Percentiles rank a stretch among this genome's conserved stretches.
These are phyloP conservation scores for Chamaea fasciata DNA, from an alignment of 2,113 vertebrate species.

Conservation along the genomic window DNA sequence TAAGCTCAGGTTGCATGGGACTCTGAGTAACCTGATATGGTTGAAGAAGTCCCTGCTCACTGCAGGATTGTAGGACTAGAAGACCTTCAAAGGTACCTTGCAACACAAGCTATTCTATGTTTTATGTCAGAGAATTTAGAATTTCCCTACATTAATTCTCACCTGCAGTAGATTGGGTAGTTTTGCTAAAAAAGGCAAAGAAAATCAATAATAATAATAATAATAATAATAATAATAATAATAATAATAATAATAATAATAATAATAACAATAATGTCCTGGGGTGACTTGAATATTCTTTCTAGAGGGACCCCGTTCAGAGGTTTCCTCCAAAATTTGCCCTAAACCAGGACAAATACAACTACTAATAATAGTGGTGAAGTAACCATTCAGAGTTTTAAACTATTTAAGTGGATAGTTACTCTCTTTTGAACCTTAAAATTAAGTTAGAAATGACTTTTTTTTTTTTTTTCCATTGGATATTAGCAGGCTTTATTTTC, in stretches of 20 bases:
- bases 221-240: neutral
- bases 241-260: neutral
- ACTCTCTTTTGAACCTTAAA: neutral
- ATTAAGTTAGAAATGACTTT: neutral
- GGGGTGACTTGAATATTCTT: neutral
- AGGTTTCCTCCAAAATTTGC: neutral
- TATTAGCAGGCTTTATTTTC: neutral
- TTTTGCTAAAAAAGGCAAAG: neutral
- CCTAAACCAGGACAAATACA: neutral
- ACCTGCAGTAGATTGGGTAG: fast-evolving
- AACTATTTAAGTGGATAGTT: fast-evolving
- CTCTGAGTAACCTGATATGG: neutral
- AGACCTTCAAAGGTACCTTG: neutral
- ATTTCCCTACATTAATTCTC: neutral
- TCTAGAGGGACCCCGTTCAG: neutral
- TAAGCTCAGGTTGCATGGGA: neutral
- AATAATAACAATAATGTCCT: neutral
- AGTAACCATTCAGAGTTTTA: neutral
- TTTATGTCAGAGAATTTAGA: neutral
- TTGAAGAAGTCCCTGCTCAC: neutral
- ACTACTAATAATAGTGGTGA: neutral
- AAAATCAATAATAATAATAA: neutral
- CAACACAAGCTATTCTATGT: neutral
- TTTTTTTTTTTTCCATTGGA: neutral
- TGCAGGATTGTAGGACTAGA: neutral